A percentile compares a stretch with the other conserved stretches of the same genome.
These are phyloP conservation scores for Scaeva pyrastri DNA, from an alignment of 2,888 invertebrate genomes.

Conservation along the genomic window DNA sequence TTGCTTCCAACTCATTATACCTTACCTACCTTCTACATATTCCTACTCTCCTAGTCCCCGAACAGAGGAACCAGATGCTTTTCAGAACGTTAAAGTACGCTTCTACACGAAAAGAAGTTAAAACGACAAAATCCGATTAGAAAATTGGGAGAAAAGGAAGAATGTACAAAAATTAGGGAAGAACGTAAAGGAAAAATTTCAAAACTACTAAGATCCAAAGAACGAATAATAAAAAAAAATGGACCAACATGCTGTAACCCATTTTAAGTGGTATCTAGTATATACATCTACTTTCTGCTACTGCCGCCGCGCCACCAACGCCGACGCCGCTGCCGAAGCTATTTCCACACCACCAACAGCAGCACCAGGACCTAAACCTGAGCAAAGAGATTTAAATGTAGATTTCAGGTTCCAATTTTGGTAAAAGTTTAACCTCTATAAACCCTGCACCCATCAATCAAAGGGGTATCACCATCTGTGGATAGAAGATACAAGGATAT, in stretches of 20 bases:
- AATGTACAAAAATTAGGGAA: constrained; percentile 63
- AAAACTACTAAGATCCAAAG: not conserved
- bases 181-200: not conserved
- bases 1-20: constrained; percentile 58
- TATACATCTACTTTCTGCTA: not conserved
- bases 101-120: constrained; percentile 47
- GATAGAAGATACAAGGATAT: constrained; percentile 68
- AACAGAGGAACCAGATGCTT: constrained; percentile 64
- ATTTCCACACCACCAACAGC: not conserved
- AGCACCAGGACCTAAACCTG: constrained; percentile 36
- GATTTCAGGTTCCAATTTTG: constrained; percentile 58
- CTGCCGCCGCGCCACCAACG: not conserved
- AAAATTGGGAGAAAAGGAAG: constrained; percentile 57
- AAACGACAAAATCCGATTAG: constrained; percentile 70
- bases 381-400: constrained; percentile 46
- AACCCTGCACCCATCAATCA: constrained; percentile 69
- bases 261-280: constrained; percentile 6
- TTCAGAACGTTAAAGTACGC: constrained; percentile 6
- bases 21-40: not conserved
- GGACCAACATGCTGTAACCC: constrained; percentile 31
- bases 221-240: not conserved
- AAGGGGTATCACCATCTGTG: constrained; percentile 72
- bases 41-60: not conserved
- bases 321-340: not conserved
- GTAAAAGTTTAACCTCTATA: constrained; percentile 56